Evolutionary conservation across 1,140 invertebrate species (phyloP), one percentile per base, ranked within the genome.

Genomic region (Psix sp.): DNA sequence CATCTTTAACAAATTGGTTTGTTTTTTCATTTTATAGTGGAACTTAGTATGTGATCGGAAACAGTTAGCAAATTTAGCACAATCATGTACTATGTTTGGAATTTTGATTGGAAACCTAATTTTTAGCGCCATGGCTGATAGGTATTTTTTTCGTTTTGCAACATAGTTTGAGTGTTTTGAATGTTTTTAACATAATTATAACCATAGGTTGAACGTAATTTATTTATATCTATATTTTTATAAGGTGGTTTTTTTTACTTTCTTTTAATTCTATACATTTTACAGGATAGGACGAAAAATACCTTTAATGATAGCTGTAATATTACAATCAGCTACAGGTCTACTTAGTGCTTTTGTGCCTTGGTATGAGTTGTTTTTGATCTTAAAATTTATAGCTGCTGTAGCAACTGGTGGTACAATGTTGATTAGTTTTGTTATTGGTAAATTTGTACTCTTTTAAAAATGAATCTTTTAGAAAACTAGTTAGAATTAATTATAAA

Each of bases 31-130:
- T 82, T 82, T 62, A 5, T 48, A 94, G 87, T 95, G 93, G 92
- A 83, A 94, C 80, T 87, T 95, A 5, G 89, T 93, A 0, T 95
- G 94, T 48, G 87, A 90, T 2, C 86, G 83, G 52, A 80, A 84
- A 13, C 90, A 91, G 81, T 80, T 94, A 39, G 89, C 91, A 9
- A 93, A 92, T 82, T 76, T 94, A 1, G 91, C 91, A 0, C 93
- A 95, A 77, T 91, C 91, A 1, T 88, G 91, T 14, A 93, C 93
- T 39, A 94, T 94, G 93, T 82, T 92, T 5, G 94, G 93, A 3
- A 90, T 94, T 36, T 88, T 94, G 17, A 82, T 93, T 16, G 91
- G 91, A 20, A 93, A 92, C 74, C 90, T 94, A 85, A 46, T 91
- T 3, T 94, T 94, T 76, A 93, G 94, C 39, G 88, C 91, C 59